Base-by-base conservation (phyloP, 1,140 invertebrate species). In the Drosophila oshimai region DNA sequence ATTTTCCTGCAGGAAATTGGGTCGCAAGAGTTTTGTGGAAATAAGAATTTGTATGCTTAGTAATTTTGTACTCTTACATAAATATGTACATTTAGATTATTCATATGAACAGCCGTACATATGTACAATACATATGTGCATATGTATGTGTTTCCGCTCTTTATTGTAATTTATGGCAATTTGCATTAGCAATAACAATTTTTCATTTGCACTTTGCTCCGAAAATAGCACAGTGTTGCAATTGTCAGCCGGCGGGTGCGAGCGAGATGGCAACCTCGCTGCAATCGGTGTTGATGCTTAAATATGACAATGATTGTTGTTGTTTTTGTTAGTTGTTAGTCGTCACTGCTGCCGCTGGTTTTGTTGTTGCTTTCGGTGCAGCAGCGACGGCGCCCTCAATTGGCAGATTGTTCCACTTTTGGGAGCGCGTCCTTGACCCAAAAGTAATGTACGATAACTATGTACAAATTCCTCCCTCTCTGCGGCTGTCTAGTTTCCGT, bases 401-500 rank as follows among this genome's bases (percentile, higher is more conserved):
- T 60, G 51, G 4, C 58, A 49, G 42, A 47, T 58, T 53, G 57
- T 55, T 45, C 70, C 57, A 54, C 46, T 50, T 73, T 73, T 55
- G 47, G 33, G 42, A 51, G 49, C 18, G 31, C 44, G 70, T 73
- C 70, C 70, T 73, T 73, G 70, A 73, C 70, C 69, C 44, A 73
- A 31, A 64, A 73, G 42, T 26, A 24, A 58, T 62, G 18, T 31
- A 44, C 36, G 36, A 36, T 51, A 51, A 39, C 17, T 51, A 24
- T 39, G 26, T 17, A 33, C 36, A 33, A 54, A 17, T 7, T 15
- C 7, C 29, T 18, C 6, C 12, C 15, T 36, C 12, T 9, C 31
- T 12, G 6, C 33, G 24, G 54, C 6, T 36, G 7, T 3, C n/a
- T 55, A 10, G 18, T 33, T 55, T 55, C 10, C 4, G 26, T 24